A percentile compares a stretch with the other conserved stretches of the same genome.
Evolutionary conservation across 2,888 invertebrate genomes (phyloP).

Genomic region (Polydrusus pterygomalis): DNA sequence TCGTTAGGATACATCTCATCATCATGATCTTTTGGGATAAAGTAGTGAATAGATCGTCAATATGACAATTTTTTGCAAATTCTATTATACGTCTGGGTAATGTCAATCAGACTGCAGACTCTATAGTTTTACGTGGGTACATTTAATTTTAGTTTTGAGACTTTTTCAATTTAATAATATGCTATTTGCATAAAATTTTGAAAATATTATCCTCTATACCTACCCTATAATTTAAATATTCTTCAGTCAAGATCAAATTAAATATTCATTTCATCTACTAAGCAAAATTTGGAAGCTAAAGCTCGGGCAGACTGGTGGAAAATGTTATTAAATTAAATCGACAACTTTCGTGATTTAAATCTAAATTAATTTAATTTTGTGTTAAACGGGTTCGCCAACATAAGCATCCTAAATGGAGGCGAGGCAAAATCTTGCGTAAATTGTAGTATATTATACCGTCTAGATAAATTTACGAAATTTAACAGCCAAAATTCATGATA

Average conservation of each 20-base stretch:
- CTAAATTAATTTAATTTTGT: conserved; percentile 26
- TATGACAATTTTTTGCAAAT: no score
- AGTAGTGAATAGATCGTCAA: no score
- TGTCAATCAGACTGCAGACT: no score
- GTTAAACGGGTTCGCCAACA: conserved; percentile 16
- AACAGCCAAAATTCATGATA: not conserved
- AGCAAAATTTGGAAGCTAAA: not conserved
- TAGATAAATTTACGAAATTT: not conserved
- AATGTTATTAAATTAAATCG: conserved; percentile 35
- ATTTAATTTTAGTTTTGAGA: no score
- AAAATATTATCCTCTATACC: not conserved
- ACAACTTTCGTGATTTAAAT: conserved; percentile 31
- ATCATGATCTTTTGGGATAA: no score
- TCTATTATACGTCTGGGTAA: no score
- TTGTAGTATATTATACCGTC: not conserved
- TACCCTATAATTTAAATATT: not conserved
- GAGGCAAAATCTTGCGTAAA: not conserved
- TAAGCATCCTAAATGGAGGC: conserved; percentile 7
- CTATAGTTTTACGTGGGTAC: no score
- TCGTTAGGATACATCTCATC: no score
- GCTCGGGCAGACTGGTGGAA: not conserved
- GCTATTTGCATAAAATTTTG: no score
- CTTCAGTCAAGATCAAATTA: no score
- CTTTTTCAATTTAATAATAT: no score
- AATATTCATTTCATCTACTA: not conserved